Evolutionary conservation across 2,888 invertebrate species (phyloP).

Genomic region (Cistogaster globosa): DNA sequence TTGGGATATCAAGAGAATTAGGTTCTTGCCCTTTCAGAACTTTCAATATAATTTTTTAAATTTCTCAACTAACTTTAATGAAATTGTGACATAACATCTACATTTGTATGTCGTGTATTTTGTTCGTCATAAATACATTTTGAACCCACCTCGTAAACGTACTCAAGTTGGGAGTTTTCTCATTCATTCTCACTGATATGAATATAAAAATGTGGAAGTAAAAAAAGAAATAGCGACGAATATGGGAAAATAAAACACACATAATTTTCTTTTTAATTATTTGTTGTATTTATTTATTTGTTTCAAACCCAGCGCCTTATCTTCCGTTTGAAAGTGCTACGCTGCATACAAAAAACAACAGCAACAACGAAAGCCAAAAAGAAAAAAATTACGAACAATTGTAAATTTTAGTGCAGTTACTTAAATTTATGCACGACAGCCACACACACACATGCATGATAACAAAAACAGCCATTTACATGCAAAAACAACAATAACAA

Average conservation of each 20-base stretch:
- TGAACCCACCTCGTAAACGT: not conserved
- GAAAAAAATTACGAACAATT: conserved; percentile 39
- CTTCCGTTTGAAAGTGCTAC: conserved; percentile 50
- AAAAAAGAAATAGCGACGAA: conserved; percentile 15
- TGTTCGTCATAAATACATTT: not conserved
- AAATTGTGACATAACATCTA: too few relatives aligned
- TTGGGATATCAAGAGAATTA: too few relatives aligned
- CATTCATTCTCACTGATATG: conserved; percentile 19
- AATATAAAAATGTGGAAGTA: conserved; percentile 1
- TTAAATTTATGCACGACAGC: conserved; percentile 46
- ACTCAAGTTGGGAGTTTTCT: conserved; percentile 35
- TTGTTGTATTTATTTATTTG: not conserved
- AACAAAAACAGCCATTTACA: conserved; percentile 21
- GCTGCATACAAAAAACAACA: conserved; percentile 1
- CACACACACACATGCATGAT: conserved; percentile 40
- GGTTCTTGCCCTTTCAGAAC: too few relatives aligned
- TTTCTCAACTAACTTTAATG: too few relatives aligned
- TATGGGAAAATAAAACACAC: conserved; percentile 29
- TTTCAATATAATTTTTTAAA: too few relatives aligned
- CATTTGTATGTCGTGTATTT: too few relatives aligned
- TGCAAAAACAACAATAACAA: not conserved
- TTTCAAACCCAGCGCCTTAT: conserved; percentile 39
- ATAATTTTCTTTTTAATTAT: not conserved
- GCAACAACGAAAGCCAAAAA: not conserved
- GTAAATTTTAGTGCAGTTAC: conserved; percentile 50